phyloP scores from a whole-genome alignment of 2,888 invertebrate genomes.

The Carcina quercana region DNA sequence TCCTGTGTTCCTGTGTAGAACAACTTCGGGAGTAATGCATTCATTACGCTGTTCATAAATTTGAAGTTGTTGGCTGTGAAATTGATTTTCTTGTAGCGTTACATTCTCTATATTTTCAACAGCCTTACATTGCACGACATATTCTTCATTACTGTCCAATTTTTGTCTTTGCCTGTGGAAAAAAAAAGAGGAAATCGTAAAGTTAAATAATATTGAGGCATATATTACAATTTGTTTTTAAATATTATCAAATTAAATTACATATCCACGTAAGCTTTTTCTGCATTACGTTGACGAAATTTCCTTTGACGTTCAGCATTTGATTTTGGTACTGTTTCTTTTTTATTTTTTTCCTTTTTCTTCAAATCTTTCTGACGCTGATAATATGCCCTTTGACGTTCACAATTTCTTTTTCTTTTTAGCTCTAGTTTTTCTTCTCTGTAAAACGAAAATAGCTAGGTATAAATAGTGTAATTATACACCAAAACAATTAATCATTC shows the following conservation, averaged over 20 bases:
- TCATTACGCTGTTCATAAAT: conserved; percentile 22
- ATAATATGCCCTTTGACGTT: conserved; percentile 25
- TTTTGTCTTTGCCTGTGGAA: conserved; percentile 26
- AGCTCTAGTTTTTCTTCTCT: conserved; percentile 21
- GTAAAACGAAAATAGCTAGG: conserved; percentile 20
- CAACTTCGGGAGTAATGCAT: conserved; percentile 27
- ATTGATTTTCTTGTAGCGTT: conserved; percentile 20
- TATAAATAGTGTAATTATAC: conserved; percentile 18
- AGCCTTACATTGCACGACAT: conserved; percentile 21
- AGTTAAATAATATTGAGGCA: conserved; percentile 23
- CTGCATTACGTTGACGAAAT: conserved; percentile 28
- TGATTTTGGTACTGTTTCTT: conserved; percentile 23
- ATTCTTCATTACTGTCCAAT: conserved; percentile 24
- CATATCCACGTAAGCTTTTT: conserved; percentile 25
- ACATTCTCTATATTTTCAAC: conserved; percentile 21
- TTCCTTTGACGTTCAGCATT: conserved; percentile 29
- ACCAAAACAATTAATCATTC: conserved; percentile 15
- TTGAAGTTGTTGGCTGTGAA: conserved; percentile 19
- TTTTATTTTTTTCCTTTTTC: conserved; percentile 22
- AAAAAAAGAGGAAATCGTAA: conserved; percentile 24
- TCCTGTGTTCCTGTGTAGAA: conserved; percentile 27
- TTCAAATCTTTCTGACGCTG: conserved; percentile 20
- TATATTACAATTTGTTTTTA: conserved; percentile 24
- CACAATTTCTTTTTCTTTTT: conserved; percentile 24
- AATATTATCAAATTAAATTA: conserved; percentile 28